Evolutionary conservation across 2,797 vertebrate genomes (phyloP), one percentile per base, ranked within the genome.

Genomic region (Falco novaeseelandiae): DNA sequence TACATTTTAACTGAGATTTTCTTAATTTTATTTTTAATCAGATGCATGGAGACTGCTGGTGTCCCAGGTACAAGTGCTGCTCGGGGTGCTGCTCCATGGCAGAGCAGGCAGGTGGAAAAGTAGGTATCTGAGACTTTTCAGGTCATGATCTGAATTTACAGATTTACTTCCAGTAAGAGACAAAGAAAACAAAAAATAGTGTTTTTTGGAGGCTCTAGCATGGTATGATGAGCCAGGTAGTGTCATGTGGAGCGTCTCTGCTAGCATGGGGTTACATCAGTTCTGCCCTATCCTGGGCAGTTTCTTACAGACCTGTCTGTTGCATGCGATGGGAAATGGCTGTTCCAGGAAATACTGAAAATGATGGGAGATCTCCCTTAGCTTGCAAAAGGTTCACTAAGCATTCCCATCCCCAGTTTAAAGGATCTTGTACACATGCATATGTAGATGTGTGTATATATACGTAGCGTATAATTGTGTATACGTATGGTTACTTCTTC

Each of bases 391-490:
- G 58, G 21, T 36, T 93, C 59, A 7, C 36, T 59, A 69, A 58
- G 5, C 32, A 8, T 70, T 70, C 20, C 52, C 13, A 36, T 84
- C 12, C 38, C 17, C 6, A 51, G 18, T 4, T 82, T 38, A 36
- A 72, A 72, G 46, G 10, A 4, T 62, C 27, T 83, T 0, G 0
- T 57, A 5, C 0, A 1, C 12, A 8, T 12, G 1, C 19, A 4
- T 40, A 10, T 51, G 15, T 84, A 46, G 49, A 6, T 63, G 22
- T 67, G 8, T 2, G 0, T 22, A 3, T 40, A 18, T 26, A 9
- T 61, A 5, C 9, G 8, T 17, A 32, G 29, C 30, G 5, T 44
- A 8, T 57, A 32, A 34, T 38, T 62, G 10, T 32, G 4, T 36
- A 4, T 36, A 1, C n/a, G 7, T 62, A 12, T 55, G 16, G 18